Percentiles rank a stretch among this genome's conserved stretches.
These are phyloP conservation scores for Prosapia bicincta DNA, from an alignment of 2,888 invertebrate genomes.

Conservation along the genomic window DNA sequence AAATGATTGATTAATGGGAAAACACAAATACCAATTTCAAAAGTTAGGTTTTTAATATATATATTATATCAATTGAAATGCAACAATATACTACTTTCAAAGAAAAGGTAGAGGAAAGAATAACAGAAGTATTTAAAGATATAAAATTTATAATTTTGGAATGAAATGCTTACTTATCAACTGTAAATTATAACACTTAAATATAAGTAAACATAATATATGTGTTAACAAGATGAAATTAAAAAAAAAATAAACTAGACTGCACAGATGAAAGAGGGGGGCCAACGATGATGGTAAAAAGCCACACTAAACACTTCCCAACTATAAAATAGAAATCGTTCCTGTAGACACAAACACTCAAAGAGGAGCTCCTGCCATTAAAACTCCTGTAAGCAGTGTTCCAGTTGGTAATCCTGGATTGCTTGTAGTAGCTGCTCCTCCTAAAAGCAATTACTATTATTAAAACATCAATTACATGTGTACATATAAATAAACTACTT, in stretches of 20 bases:
- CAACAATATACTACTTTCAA: background rate
- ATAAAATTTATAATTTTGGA: background rate
- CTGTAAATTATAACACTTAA: background rate
- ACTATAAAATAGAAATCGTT: constrained; percentile 27
- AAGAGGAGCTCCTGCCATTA: background rate
- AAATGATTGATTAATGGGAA: background rate
- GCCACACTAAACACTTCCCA: constrained; percentile 27
- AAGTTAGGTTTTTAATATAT: background rate
- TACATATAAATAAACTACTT: too few species aligned
- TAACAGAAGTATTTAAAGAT: background rate
- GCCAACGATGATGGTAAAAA: constrained; percentile 13
- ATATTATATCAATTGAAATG: background rate
- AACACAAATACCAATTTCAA: background rate
- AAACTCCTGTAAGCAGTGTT: background rate
- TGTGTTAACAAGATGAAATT: background rate
- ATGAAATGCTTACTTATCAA: background rate
- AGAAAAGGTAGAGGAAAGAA: background rate
- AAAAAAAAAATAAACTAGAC: background rate
- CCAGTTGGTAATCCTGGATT: background rate
- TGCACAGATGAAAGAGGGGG: background rate
- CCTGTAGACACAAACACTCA: constrained; percentile 17
- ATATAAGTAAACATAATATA: background rate
- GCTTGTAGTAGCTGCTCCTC: background rate
- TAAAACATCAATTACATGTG: too few species aligned
- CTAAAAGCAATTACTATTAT: background rate